Conservation (phyloP, 2,113 vertebrate genomes). For the Cricetomys ansorgei region DNA sequence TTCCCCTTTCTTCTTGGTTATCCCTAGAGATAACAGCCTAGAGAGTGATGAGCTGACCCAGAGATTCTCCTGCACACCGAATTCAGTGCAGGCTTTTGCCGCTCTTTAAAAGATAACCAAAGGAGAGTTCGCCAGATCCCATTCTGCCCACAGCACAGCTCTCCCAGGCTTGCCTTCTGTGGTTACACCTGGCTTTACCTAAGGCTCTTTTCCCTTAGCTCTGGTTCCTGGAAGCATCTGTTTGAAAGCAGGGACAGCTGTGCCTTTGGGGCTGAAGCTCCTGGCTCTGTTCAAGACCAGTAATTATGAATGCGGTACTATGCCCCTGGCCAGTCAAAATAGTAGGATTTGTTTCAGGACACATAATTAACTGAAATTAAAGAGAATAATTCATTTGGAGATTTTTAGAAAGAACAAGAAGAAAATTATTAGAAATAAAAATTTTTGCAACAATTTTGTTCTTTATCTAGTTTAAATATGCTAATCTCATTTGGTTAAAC, state of each 20-base stretch:
- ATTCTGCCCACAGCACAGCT: background rate
- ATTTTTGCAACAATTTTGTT: background rate
- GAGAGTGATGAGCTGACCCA: background rate
- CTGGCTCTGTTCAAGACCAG: background rate
- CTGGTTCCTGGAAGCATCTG: accelerated
- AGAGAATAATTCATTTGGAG: background rate
- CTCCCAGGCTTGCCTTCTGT: background rate
- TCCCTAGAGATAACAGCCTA: too few species aligned
- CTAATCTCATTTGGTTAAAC: background rate
- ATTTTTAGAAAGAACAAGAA: background rate
- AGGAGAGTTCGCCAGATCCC: background rate
- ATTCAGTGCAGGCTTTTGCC: background rate
- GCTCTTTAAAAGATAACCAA: background rate
- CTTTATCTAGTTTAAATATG: background rate
- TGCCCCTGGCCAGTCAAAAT: accelerated
- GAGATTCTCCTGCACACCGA: background rate
- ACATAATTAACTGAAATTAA: background rate
- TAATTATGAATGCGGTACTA: accelerated
- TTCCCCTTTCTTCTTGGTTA: background rate
- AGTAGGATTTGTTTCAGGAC: background rate
- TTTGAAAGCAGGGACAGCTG: background rate
- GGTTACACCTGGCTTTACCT: background rate
- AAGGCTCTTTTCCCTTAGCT: background rate
- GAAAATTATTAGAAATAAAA: background rate
- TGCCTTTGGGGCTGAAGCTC: accelerated